These are phyloP conservation scores for Brachyhypopomus occidentalis DNA, from an alignment of 2,113 vertebrate genomes.

Conservation along the genomic window DNA sequence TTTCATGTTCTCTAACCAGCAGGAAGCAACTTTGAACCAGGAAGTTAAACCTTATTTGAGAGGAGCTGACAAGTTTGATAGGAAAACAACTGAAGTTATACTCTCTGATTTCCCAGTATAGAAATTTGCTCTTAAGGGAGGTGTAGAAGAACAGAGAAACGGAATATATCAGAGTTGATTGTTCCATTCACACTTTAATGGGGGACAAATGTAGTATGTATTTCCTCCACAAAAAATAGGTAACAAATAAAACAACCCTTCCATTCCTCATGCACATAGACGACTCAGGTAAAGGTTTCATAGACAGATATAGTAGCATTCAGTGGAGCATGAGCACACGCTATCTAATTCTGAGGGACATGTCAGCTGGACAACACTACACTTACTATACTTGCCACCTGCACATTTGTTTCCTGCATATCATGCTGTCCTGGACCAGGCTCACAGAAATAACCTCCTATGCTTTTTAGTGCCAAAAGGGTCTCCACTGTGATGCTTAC, in stretches of 20 bases:
- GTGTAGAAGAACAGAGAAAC: not conserved
- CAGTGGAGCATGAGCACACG: not conserved
- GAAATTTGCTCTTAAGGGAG: not conserved
- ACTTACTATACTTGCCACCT: slow-evolving; percentile 16
- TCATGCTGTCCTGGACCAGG: slow-evolving; percentile 21
- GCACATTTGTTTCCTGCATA: slow-evolving; percentile 31
- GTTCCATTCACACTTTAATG: not conserved
- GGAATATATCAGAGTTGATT: not conserved
- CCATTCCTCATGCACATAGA: not conserved
- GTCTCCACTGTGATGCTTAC: slow-evolving; percentile 32
- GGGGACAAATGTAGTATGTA: not conserved
- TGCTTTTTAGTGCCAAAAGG: slow-evolving; percentile 50
- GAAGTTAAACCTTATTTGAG: not conserved
- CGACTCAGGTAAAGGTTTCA: slow-evolving; percentile 13
- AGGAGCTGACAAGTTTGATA: not conserved
- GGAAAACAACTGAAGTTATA: not conserved
- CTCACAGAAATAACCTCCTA: slow-evolving; percentile 27
- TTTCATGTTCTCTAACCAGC: not conserved
- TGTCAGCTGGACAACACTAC: not conserved
- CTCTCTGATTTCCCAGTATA: not conserved
- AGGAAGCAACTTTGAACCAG: not conserved
- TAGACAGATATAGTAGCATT: not conserved
- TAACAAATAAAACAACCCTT: not conserved
- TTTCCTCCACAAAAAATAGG: not conserved
- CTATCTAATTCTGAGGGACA: not conserved